Evolutionary conservation across 1,140 invertebrate genomes (phyloP).

Genomic region (Carcinoscorpius rotundicauda): DNA sequence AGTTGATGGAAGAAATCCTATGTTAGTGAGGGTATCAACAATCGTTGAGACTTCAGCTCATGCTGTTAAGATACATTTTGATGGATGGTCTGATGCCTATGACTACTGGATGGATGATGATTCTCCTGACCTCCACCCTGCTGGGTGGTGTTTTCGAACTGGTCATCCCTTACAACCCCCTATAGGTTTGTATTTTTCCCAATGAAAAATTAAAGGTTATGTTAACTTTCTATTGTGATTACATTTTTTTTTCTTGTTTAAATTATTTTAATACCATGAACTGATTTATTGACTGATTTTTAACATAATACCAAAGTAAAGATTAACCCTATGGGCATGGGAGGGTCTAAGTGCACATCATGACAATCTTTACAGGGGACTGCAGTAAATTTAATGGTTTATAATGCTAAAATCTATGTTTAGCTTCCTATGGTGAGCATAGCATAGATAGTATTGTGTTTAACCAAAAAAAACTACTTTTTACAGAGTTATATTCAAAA

Average conservation of each 20-base stretch:
- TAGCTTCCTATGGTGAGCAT: too few species aligned
- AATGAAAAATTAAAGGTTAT: too few species aligned
- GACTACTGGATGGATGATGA: conserved; percentile 85
- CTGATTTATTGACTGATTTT: too few species aligned
- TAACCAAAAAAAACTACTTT: too few species aligned
- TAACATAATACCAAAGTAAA: too few species aligned
- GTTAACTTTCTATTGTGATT: conserved; percentile 32
- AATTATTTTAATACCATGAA: conserved; percentile 31
- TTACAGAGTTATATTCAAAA: too few species aligned
- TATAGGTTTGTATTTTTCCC: background rate
- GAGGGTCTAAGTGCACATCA: too few species aligned
- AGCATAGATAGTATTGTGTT: too few species aligned
- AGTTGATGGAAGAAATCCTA: conserved; percentile 70
- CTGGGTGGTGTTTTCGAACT: conserved; percentile 79
- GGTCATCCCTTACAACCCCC: conserved; percentile 74
- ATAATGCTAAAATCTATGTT: too few species aligned
- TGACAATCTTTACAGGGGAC: too few species aligned
- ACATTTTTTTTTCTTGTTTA: conserved; percentile 44
- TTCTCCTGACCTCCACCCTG: conserved; percentile 76
- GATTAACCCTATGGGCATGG: too few species aligned
- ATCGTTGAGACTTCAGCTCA: conserved; percentile 51
- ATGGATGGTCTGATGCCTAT: conserved; percentile 76
- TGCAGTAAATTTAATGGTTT: too few species aligned
- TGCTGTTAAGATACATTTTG: conserved; percentile 65
- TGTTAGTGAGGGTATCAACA: conserved; percentile 71